Evolutionary conservation across 2,888 invertebrate species (phyloP), one percentile per base, ranked within the genome.

Genomic region (Aromia moschata): DNA sequence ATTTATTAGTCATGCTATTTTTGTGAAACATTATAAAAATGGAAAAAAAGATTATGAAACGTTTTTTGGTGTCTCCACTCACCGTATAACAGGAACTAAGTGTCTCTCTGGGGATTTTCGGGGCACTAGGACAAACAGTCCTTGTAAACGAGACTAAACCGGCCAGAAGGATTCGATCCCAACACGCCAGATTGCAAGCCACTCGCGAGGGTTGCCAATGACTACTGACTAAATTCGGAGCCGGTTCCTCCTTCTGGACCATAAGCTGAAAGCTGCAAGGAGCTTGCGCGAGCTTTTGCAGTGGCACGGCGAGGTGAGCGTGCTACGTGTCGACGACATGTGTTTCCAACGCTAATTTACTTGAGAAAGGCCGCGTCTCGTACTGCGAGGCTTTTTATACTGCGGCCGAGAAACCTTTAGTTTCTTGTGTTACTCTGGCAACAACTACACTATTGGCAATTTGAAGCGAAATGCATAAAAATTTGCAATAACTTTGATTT

Each of bases 221-320:
- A 49, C 49, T 49, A 49, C 49, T 38, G 49, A 49, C 49, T 49
- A 55, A 25, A 14, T 44, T 37, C 11, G 49, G 41, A 36, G 31
- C 37, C 17, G n/a, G 40, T 12, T 55, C 55, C 38, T 55, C 55
- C 40, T 55, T 20, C 65, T 65, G 65, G 65, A 65, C 65, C 65
- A 65, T 60, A 64, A 65, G 55, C 55, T 63, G 58, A 49, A 62
- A 58, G 59, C 60, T 55, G 52, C 52, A 60, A 58, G 57, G 65
- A 63, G 65, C 58, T 58, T 63, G 65, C 65, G 65, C 65, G 49
- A 65, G 61, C 65, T 65, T 58, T 63, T 65, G 62, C 62, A 62
- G 65, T 63, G 62, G 57, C 46, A 49, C 38, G 16, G 38, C 38
- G 38, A 49, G 49, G 49, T 49, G 25, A 49, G 49, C 38, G 49